A percentile compares a stretch with the other conserved stretches of the same genome.
These are phyloP conservation scores for Onychostruthus taczanowskii DNA, from an alignment of 2,113 vertebrate species.

Conservation along the genomic window DNA sequence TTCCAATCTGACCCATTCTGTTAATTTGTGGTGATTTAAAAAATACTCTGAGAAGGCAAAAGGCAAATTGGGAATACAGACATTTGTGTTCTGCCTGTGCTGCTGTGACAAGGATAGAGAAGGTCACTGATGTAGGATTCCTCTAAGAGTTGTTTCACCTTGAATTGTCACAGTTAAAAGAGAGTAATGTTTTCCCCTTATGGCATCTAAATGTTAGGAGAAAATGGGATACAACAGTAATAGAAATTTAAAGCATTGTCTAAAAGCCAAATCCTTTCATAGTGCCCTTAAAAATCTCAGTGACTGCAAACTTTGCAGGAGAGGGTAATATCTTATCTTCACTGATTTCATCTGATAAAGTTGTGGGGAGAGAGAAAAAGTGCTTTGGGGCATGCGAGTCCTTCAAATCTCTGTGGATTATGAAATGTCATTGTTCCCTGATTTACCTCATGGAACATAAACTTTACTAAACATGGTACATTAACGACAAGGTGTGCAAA, in stretches of 20 bases:
- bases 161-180: not conserved
- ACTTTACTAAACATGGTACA: conserved; percentile 38
- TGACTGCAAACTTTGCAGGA: not conserved
- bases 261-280: not conserved
- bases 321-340: not conserved
- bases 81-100: not conserved
- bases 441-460: conserved; percentile 44
- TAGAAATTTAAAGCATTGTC: not conserved
- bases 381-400: not conserved
- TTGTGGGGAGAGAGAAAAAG: not conserved
- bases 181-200: not conserved
- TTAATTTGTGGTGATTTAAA: not conserved
- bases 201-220: not conserved
- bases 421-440: conserved; percentile 51
- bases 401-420: conserved; percentile 8
- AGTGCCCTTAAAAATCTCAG: not conserved
- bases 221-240: not conserved
- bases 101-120: not conserved
- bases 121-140: not conserved
- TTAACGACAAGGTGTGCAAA: conserved; percentile 54
- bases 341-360: not conserved
- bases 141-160: not conserved
- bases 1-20: not conserved
- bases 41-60: not conserved
- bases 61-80: not conserved